Percentiles rank a stretch among this genome's conserved stretches.
These are phyloP conservation scores for Buphagus erythrorhynchus DNA, from an alignment of 2,797 vertebrate species.

Conservation along the genomic window DNA sequence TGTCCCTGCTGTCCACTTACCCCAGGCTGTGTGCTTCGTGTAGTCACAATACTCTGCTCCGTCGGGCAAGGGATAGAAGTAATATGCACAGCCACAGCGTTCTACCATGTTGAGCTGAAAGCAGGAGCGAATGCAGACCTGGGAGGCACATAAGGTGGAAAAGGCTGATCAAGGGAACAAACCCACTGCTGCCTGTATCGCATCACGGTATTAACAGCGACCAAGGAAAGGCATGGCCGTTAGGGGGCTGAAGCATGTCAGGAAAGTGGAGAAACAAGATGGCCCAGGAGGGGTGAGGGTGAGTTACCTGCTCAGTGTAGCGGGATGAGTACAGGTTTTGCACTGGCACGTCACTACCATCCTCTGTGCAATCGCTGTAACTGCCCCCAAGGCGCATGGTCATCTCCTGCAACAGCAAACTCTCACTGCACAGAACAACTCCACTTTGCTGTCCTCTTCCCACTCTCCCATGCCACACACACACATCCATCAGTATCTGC, in stretches of 20 bases:
- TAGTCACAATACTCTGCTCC: slow-evolving; percentile 78
- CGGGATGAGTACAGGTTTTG: slow-evolving; percentile 74
- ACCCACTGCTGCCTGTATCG: neutral
- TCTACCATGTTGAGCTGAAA: slow-evolving; percentile 80
- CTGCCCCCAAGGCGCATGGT: slow-evolving; percentile 75
- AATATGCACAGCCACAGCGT: slow-evolving; percentile 79
- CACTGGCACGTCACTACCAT: slow-evolving; percentile 79
- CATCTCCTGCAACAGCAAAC: slow-evolving; percentile 62
- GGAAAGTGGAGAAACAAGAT: neutral
- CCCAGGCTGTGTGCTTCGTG: slow-evolving; percentile 77
- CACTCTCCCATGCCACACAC: neutral
- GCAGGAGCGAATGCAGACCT: slow-evolving; percentile 84
- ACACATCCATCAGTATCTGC: neutral
- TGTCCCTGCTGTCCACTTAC: slow-evolving; percentile 60
- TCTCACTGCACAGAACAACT: neutral
- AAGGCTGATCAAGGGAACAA: neutral
- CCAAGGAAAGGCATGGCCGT: fast-evolving
- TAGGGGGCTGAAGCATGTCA: neutral
- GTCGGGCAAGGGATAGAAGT: slow-evolving; percentile 73
- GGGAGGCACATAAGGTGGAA: neutral
- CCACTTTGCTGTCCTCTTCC: neutral
- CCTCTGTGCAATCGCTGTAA: slow-evolving; percentile 80
- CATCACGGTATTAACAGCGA: too few relatives aligned
- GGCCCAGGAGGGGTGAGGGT: neutral
- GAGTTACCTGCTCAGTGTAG: slow-evolving; percentile 80